A percentile compares a stretch with the other conserved stretches of the same genome.
Evolutionary conservation across 1,140 invertebrate genomes (phyloP).

Genomic region (Halesus radiatus): DNA sequence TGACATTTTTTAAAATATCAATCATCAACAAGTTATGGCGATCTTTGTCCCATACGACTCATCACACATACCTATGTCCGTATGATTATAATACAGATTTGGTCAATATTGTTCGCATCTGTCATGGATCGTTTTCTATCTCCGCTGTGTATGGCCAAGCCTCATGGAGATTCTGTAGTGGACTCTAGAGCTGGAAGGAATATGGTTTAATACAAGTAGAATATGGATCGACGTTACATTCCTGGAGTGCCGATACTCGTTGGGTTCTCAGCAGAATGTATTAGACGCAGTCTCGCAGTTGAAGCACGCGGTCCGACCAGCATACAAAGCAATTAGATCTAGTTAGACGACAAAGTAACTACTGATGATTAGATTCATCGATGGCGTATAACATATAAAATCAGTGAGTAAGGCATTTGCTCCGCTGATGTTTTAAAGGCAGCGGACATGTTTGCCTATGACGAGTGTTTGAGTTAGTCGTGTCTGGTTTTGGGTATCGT

Average conservation of each 20-base stretch:
- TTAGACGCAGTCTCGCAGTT: background rate
- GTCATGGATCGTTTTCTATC: slow-evolving; percentile 1
- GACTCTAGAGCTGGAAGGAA: background rate
- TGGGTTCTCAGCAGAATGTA: slow-evolving; percentile 26
- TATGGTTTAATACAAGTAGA: background rate
- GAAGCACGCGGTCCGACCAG: slow-evolving; percentile 6
- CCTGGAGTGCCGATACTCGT: background rate
- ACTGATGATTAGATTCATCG: slow-evolving; percentile 9
- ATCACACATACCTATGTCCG: too few relatives aligned
- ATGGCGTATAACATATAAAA: background rate
- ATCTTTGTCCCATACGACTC: too few relatives aligned
- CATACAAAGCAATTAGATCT: slow-evolving; percentile 18
- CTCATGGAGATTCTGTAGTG: background rate
- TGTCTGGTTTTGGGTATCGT: too few relatives aligned
- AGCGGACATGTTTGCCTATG: too few relatives aligned
- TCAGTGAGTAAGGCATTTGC: too few relatives aligned
- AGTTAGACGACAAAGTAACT: background rate
- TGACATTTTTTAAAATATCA: too few relatives aligned
- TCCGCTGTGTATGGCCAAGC: background rate
- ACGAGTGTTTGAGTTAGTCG: too few relatives aligned
- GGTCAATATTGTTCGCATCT: slow-evolving; percentile 4
- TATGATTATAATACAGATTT: slow-evolving; percentile 25
- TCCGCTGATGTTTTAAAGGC: too few relatives aligned
- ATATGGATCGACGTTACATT: slow-evolving; percentile 18
- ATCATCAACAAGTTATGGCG: too few relatives aligned